Evolutionary conservation across 2,797 vertebrate genomes (phyloP).

Genomic region (Arnoldichthys spilopterus): DNA sequence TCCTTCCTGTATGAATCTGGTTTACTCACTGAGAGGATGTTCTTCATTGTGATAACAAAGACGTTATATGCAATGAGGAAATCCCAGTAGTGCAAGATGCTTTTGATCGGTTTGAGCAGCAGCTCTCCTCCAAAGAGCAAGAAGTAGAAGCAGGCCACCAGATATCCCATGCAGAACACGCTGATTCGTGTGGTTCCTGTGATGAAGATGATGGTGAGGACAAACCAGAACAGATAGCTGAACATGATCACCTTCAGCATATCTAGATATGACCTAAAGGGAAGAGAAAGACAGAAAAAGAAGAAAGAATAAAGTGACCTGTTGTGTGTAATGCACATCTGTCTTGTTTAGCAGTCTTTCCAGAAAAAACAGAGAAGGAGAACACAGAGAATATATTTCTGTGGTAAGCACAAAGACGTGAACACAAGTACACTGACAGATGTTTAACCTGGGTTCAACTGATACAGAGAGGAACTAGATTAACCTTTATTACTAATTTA

Average conservation of each 20-base stretch:
- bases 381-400: not conserved
- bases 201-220: conserved; percentile 91
- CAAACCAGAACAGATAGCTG: conserved; percentile 93
- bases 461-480: too few species aligned
- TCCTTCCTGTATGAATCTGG: not conserved
- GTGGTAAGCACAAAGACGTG: not conserved
- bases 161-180: conserved; percentile 96
- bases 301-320: not conserved
- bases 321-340: not conserved
- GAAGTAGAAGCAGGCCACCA: conserved; percentile 96
- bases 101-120: conserved; percentile 88
- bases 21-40: conserved; percentile 88
- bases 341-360: not conserved
- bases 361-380: not conserved
- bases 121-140: conserved; percentile 91
- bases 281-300: not conserved
- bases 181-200: conserved; percentile 92
- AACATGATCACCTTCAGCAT: conserved; percentile 90
- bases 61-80: conserved; percentile 95
- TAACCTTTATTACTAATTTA: not conserved
- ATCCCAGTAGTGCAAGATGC: conserved; percentile 92
- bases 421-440: not conserved
- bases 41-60: conserved; percentile 97
- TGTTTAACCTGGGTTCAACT: too few species aligned
- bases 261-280: conserved; percentile 85